Evolutionary conservation across 2,888 invertebrate genomes (phyloP).

Genomic region (Oxytorus armatus): DNA sequence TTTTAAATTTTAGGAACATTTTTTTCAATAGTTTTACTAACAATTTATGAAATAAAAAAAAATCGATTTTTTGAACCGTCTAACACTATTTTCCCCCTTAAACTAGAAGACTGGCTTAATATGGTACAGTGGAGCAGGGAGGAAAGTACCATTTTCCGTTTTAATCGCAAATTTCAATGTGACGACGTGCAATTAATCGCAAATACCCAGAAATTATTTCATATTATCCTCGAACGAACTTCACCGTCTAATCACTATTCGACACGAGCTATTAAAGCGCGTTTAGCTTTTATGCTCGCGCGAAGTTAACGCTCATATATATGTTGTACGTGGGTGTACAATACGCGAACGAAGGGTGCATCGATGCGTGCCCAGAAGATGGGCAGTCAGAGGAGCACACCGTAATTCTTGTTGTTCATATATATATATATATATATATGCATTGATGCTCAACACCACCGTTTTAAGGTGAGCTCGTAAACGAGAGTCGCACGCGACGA

Average conservation of each 20-base stretch:
- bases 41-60: no score
- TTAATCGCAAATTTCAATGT: no score
- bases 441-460: conserved; percentile 51
- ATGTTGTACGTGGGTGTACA: not conserved
- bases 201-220: not conserved
- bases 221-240: not conserved
- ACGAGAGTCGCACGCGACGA: conserved; percentile 75
- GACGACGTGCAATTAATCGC: not conserved
- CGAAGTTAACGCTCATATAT: not conserved
- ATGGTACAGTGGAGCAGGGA: no score
- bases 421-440: conserved; percentile 8
- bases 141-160: no score
- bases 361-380: conserved; percentile 74
- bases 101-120: no score
- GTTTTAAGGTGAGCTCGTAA: conserved; percentile 70
- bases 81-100: no score
- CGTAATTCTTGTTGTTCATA: conserved; percentile 26
- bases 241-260: conserved; percentile 33
- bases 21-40: no score
- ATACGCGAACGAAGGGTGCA: conserved; percentile 65
- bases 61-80: no score
- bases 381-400: conserved; percentile 61
- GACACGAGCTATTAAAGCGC: conserved; percentile 62
- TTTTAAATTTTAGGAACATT: no score
- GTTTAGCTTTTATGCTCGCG: conserved; percentile 45